These are phyloP conservation scores for Habropoda laboriosa DNA, from an alignment of 1,140 invertebrate species.

Conservation along the genomic window DNA sequence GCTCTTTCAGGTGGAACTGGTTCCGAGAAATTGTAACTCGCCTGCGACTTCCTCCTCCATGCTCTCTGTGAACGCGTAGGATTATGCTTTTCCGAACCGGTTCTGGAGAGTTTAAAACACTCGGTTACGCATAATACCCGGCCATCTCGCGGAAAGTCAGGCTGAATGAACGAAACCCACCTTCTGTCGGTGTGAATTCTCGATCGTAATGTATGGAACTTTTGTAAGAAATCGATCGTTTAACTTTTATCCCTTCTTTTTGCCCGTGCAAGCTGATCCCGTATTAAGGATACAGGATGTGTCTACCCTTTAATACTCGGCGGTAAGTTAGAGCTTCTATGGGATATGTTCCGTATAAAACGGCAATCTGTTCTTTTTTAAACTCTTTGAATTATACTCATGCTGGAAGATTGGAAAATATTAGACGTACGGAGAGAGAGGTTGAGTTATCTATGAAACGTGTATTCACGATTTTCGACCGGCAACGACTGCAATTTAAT, in stretches of 20 bases:
- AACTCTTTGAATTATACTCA: no score
- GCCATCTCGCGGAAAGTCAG: conserved; percentile 16
- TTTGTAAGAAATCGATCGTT: neutral
- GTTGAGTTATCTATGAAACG: no score
- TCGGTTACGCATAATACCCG: conserved; percentile 23
- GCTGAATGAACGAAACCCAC: conserved; percentile 17
- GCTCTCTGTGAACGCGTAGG: conserved; percentile 12
- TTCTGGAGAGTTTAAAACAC: conserved; percentile 33
- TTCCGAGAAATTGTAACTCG: conserved; percentile 34
- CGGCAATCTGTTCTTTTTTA: no score
- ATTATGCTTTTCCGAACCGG: conserved; percentile 36
- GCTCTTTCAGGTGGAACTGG: conserved; percentile 35
- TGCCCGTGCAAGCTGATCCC: neutral
- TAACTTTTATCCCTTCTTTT: neutral
- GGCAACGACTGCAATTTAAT: no score
- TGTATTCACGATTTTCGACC: no score
- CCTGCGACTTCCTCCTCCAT: conserved; percentile 17
- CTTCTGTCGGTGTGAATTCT: neutral
- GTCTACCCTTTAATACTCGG: neutral
- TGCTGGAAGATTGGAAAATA: no score
- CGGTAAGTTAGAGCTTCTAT: neutral
- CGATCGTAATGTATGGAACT: neutral
- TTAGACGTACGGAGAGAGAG: no score
- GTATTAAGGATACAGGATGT: neutral
- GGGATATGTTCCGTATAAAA: neutral